Base-by-base conservation (phyloP, 2,888 invertebrate genomes). In the Ophraella communa region DNA sequence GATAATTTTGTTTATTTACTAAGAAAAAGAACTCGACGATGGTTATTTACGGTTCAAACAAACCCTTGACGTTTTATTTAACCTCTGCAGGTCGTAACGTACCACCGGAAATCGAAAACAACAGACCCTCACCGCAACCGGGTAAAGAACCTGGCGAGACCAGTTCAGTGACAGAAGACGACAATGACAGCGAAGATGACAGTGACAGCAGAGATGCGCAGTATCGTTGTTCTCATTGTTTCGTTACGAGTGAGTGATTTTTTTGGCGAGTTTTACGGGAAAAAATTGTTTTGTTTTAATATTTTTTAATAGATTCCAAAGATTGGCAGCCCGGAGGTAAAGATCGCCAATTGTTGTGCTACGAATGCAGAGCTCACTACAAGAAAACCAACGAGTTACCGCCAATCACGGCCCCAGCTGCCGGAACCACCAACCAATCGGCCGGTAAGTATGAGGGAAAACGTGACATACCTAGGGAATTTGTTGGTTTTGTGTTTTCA, bases 151-250 rank as follows among this genome's bases (percentile, higher is more conserved):
- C 83, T 24, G 88, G 87, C 67, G 91, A 91, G 80, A 90, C 89
- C 78, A 90, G 90, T 82, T 92, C 93, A 65, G 91, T 92, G 66
- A 92, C 92, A 58, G 93, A 93, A 81, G 93, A 93, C 63, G 81
- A 96, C 81, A 94, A 93, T 84, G 75, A 75, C 61, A 96, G 96
- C 71, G 96, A 96, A 80, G 95, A 96, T 81, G 96, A 96, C 82
- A 95, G 95, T 82, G 96, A 96, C 83, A 95, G 94, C 64, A 88
- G 95, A 79, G 94, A 95, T 78, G 90, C 94, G 74, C 92, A 87
- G 53, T 87, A 87, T 75, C 84, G 88, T 53, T 93, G 93, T 76
- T 88, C 89, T 68, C 90, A 92, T 78, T 93, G 93, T 78, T 90
- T 88, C 74, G 87, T 89, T 3, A 90, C 89, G 66, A 89, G 88